A percentile compares a stretch with the other conserved stretches of the same genome.
Conservation (phyloP, 2,113 vertebrate genomes). For the Marmota monax region DNA sequence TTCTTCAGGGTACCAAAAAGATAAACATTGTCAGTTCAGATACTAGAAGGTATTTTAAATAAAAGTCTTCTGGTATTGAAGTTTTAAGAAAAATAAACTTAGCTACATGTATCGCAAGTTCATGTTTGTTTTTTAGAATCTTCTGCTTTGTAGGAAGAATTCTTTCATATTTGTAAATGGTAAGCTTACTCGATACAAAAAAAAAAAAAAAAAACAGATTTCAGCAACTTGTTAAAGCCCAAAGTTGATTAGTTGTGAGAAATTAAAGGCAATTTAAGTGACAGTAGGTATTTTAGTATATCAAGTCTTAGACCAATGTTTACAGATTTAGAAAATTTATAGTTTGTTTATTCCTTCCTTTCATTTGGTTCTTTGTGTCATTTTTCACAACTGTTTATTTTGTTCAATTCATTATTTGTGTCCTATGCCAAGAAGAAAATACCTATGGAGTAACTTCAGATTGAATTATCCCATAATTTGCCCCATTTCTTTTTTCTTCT, state of each 20-base stretch:
- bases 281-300: too few species aligned
- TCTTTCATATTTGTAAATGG: neutral
- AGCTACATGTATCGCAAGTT: neutral
- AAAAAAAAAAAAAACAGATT: conserved; percentile 11
- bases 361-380: conserved; percentile 51
- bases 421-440: conserved; percentile 24
- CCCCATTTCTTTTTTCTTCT: neutral
- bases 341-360: neutral
- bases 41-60: conserved; percentile 37
- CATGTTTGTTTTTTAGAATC: conserved; percentile 24
- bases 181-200: neutral
- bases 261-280: conserved; percentile 13
- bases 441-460: neutral
- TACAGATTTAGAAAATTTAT: conserved; percentile 1
- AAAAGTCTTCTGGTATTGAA: conserved; percentile 27
- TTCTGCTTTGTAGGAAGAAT: neutral
- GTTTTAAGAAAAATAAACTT: conserved; percentile 3
- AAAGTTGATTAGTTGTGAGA: conserved; percentile 21
- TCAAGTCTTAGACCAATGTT: neutral
- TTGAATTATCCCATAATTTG: conserved; percentile 4
- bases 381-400: conserved; percentile 54
- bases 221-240: conserved; percentile 7
- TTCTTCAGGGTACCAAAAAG: neutral
- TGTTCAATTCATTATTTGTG: conserved; percentile 37
- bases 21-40: conserved; percentile 30